Conservation (phyloP, 2,113 vertebrate genomes). For the Embiotoca jacksoni region DNA sequence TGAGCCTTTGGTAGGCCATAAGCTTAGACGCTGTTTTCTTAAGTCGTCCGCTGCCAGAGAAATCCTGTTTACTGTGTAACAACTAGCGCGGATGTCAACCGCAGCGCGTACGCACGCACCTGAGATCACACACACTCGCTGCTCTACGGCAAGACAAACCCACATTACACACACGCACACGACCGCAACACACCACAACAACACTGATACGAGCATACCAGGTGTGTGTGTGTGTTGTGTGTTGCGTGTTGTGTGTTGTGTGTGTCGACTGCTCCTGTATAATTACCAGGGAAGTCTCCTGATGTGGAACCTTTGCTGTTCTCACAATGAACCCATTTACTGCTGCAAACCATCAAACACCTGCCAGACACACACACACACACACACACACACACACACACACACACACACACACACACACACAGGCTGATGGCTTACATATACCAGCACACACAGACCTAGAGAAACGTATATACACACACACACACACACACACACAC, state of each 20-base stretch:
- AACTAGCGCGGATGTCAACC: slow-evolving; percentile 58
- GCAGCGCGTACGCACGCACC: slow-evolving; percentile 48
- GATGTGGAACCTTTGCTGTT: slow-evolving; percentile 82
- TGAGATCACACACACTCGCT: slow-evolving; percentile 77
- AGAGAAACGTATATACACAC: slow-evolving; percentile 46
- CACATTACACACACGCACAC: slow-evolving; percentile 66
- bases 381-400: neutral
- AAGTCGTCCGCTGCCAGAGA: slow-evolving; percentile 51
- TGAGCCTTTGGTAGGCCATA: slow-evolving; percentile 53
- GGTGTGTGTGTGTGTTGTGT: neutral
- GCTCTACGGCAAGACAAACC: slow-evolving; percentile 68
- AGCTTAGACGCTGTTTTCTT: slow-evolving; percentile 53
- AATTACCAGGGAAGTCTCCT: slow-evolving; percentile 80
- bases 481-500: slow-evolving; percentile 49
- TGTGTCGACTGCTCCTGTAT: slow-evolving; percentile 64
- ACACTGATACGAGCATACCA: slow-evolving; percentile 25
- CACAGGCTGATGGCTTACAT: slow-evolving; percentile 54
- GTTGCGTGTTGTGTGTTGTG: slow-evolving; percentile 24
- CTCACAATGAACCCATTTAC: slow-evolving; percentile 84
- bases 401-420: slow-evolving; percentile 44
- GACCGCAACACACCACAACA: slow-evolving; percentile 58
- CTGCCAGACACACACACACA: slow-evolving; percentile 53
- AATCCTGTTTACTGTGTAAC: slow-evolving; percentile 72
- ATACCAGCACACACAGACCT: slow-evolving; percentile 38
- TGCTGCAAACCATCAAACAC: slow-evolving; percentile 80